Evolutionary conservation across 2,797 vertebrate species (phyloP).

Genomic region (Liasis olivaceus): DNA sequence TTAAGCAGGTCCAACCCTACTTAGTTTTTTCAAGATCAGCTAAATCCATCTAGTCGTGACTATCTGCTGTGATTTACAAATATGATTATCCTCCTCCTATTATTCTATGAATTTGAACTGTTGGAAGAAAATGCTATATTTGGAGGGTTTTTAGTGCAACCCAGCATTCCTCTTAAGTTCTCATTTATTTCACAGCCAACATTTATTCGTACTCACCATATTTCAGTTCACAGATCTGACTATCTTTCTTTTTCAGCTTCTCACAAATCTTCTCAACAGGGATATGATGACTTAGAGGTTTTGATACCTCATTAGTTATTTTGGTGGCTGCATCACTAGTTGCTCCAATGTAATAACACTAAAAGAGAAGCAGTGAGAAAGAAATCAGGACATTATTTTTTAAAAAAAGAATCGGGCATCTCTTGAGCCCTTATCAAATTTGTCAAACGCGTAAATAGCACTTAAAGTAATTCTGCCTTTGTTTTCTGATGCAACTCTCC

Average conservation of each 20-base stretch:
- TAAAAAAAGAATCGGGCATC: not conserved
- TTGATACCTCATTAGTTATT: constrained; percentile 94
- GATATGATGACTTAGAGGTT: constrained; percentile 90
- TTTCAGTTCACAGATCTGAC: constrained; percentile 96
- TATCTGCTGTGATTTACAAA: not conserved
- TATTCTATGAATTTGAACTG: not conserved
- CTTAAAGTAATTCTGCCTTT: not conserved
- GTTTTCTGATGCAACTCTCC: not conserved
- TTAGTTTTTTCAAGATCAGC: not conserved
- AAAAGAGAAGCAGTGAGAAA: constrained; percentile 27
- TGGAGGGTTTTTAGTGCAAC: not conserved
- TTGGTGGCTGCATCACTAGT: constrained; percentile 96
- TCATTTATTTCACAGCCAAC: not conserved
- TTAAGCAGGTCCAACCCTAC: not conserved
- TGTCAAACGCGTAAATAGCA: not conserved
- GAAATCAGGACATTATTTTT: not conserved
- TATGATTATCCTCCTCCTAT: no score
- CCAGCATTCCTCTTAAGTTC: not conserved
- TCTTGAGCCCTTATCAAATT: not conserved
- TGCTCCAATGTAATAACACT: constrained; percentile 98
- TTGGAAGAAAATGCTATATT: not conserved
- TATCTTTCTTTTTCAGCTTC: constrained; percentile 96
- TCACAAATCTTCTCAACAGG: constrained; percentile 95
- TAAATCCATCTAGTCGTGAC: not conserved
- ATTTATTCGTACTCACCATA: constrained; percentile 83